phyloP scores from a whole-genome alignment of 2,888 invertebrate genomes.

The Drosophila antonietae region DNA sequence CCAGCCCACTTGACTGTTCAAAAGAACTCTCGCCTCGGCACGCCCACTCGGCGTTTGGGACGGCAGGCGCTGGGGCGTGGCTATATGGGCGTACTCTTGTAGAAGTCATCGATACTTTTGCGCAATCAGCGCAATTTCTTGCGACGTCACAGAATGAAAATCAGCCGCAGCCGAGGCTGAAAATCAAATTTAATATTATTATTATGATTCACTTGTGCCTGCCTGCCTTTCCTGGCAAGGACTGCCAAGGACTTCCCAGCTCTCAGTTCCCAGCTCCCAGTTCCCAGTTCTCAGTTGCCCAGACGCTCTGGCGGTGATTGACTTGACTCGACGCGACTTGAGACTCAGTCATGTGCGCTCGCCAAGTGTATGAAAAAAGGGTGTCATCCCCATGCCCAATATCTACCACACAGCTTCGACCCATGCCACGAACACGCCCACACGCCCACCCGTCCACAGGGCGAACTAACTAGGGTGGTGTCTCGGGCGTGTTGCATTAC shows the following conservation, averaged over 20 bases:
- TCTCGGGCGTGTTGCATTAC: constrained; percentile 61
- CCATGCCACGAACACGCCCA: neutral
- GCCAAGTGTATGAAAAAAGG: constrained; percentile 37
- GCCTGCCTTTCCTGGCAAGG: constrained; percentile 14
- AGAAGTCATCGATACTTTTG: constrained; percentile 81
- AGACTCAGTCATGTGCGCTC: constrained; percentile 56
- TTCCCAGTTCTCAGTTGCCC: constrained; percentile 6
- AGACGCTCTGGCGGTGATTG: constrained; percentile 28
- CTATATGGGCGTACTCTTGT: constrained; percentile 28
- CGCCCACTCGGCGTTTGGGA: constrained; percentile 40
- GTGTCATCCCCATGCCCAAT: constrained; percentile 36
- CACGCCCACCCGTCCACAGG: constrained; percentile 5
- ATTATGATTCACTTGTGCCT: constrained; percentile 78
- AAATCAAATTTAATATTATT: constrained; percentile 81
- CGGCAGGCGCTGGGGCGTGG: neutral
- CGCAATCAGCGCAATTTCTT: constrained; percentile 77
- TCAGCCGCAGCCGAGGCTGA: constrained; percentile 64
- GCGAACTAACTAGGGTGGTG: constrained; percentile 18
- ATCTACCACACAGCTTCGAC: neutral
- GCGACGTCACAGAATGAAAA: constrained; percentile 35
- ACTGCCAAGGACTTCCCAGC: constrained; percentile 14
- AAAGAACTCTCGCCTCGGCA: constrained; percentile 33
- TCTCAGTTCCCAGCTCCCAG: neutral
- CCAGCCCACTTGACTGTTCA: constrained; percentile 24
- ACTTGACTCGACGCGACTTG: constrained; percentile 47